Conservation (phyloP, 2,113 vertebrate genomes). For the Fulica atra region DNA sequence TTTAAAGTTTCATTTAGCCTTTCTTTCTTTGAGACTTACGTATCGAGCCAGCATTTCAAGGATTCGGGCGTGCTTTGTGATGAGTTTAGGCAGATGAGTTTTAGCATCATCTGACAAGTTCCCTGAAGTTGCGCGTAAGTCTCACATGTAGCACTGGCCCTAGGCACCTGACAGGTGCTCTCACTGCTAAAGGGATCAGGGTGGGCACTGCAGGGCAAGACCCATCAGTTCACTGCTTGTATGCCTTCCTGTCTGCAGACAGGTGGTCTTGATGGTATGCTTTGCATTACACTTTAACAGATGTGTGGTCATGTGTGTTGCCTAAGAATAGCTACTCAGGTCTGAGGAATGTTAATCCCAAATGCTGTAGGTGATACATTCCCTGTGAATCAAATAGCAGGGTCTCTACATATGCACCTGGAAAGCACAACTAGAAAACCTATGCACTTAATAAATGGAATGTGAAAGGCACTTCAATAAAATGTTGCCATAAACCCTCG, state of each 20-base stretch:
- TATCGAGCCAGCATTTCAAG: neutral
- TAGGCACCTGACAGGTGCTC: neutral
- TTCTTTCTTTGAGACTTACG: neutral
- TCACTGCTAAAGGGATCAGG: neutral
- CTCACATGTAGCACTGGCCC: neutral
- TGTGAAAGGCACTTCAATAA: neutral
- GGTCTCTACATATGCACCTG: neutral
- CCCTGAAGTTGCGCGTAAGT: neutral
- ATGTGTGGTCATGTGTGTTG: neutral
- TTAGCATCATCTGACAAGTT: neutral
- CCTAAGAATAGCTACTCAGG: neutral
- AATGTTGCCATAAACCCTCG: neutral
- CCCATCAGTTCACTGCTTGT: neutral
- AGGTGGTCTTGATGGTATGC: neutral
- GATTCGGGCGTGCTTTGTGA: neutral
- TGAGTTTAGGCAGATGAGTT: neutral
- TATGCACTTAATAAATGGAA: neutral
- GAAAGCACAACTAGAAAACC: neutral
- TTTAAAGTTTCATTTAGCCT: neutral
- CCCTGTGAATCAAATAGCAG: fast-evolving
- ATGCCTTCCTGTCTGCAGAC: neutral
- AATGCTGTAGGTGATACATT: neutral
- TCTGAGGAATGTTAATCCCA: neutral
- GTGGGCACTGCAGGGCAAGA: neutral
- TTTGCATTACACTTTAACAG: neutral